Evolutionary conservation across 2,888 invertebrate species (phyloP).

Genomic region (Caradrina clavipalpis): DNA sequence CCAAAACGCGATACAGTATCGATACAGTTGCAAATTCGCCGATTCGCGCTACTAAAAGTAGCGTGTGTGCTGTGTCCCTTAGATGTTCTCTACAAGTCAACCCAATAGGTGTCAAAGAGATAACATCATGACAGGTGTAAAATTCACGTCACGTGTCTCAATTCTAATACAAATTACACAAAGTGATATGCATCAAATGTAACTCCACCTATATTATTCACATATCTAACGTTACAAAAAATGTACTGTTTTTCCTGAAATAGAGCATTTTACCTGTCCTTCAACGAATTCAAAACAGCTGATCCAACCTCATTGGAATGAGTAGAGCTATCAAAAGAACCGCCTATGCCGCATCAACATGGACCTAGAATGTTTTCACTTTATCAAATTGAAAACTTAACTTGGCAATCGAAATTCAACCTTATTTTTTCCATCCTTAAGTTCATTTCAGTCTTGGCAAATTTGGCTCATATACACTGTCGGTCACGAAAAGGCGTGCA

Average conservation of each 20-base stretch:
- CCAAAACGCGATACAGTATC: too few species aligned
- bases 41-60: too few species aligned
- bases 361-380: conserved; percentile 54
- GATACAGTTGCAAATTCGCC: too few species aligned
- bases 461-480: conserved; percentile 25
- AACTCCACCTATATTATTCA: not conserved
- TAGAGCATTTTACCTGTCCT: conserved; percentile 22
- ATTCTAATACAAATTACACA: not conserved
- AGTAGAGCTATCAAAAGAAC: conserved; percentile 46
- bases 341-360: conserved; percentile 44
- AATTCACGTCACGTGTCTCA: too few species aligned
- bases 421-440: fast-evolving
- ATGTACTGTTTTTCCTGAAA: not conserved
- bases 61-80: too few species aligned
- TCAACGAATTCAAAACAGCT: conserved; percentile 30
- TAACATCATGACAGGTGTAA: too few species aligned
- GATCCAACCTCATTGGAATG: conserved; percentile 45
- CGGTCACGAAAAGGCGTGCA: conserved; percentile 38
- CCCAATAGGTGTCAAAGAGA: too few species aligned
- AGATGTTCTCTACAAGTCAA: too few species aligned
- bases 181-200: not conserved
- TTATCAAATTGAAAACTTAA: conserved; percentile 54
- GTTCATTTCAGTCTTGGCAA: not conserved
- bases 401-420: not conserved
- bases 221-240: not conserved